Evolutionary conservation across 2,113 vertebrate genomes (phyloP), one percentile per base, ranked within the genome.

Genomic region (Pelobates fuscus): DNA sequence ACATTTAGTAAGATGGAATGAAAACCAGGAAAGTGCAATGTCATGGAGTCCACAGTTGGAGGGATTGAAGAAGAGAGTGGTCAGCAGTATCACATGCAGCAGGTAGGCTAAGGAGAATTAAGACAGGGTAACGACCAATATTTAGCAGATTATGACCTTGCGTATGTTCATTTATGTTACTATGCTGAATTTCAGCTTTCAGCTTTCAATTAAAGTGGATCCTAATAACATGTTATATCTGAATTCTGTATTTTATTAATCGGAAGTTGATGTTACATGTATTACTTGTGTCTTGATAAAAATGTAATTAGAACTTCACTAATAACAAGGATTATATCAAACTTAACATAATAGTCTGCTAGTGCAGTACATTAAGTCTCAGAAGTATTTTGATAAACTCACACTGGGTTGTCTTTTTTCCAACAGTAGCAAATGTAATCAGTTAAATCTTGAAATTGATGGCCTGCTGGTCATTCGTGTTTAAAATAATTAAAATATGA

Each of bases 381-480:
- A 0, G 11, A 61, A 78, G 82, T 86, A 80, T 87, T 89, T 86
- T 84, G 82, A 81, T 86, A 85, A 82, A 83, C 86, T 85, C 88
- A 83, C 77, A 21, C 76, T 43, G 83, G 84, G 84, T 81, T 84
- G 62, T 78, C 77, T 78, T 86, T 88, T 85, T 84, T 69, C 78
- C 85, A 76, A 76, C 76, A 68, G 66, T 71, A 80, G 81, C 74
- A 87, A 86, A 82, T 80, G 74, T 84, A 88, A 80, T 80, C 77
- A 83, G 84, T 85, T 81, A 88, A 87, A 75, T 78, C 68, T 76
- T 83, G 83, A 86, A 88, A 82, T 80, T 80, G 80, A 78, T 79
- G 83, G 54, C 81, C 84, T 85, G 86, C 82, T 84, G 88, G 85
- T 82, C 80, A 88, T 78, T 87, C 84, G 82, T 84, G 82, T 80